Evolutionary conservation across 2,113 vertebrate species (phyloP).

Genomic region (Crotalus viridis): DNA sequence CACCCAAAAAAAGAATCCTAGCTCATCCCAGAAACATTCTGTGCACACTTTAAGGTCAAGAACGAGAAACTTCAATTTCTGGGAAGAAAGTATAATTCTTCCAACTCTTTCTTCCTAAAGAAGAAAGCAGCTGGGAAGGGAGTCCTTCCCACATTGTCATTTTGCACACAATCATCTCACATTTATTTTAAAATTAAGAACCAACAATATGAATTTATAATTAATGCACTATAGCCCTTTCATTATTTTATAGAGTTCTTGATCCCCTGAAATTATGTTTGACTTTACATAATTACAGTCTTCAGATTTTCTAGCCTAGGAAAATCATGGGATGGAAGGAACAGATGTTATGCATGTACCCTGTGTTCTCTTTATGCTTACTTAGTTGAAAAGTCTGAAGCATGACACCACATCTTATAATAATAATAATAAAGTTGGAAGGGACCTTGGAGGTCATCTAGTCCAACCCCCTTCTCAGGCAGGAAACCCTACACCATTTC

Average conservation of each 20-base stretch:
- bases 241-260: not conserved
- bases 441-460: no score
- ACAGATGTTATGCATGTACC: not conserved
- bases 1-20: not conserved
- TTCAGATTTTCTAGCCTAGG: not conserved
- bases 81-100: not conserved
- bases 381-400: not conserved
- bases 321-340: not conserved
- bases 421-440: no score
- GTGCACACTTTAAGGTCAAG: not conserved
- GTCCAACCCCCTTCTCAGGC: no score
- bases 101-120: not conserved
- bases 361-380: not conserved
- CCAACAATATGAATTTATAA: not conserved
- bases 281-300: not conserved
- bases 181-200: not conserved
- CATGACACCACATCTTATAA: not conserved
- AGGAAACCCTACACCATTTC: no score
- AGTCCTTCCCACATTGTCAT: not conserved
- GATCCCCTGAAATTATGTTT: not conserved
- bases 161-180: not conserved
- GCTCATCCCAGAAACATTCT: not conserved
- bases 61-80: not conserved
- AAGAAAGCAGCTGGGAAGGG: not conserved
- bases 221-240: not conserved